Percentiles rank a stretch among this genome's conserved stretches.
phyloP scores from a whole-genome alignment of 2,797 vertebrate species.

The Sebastes aleutianus region DNA sequence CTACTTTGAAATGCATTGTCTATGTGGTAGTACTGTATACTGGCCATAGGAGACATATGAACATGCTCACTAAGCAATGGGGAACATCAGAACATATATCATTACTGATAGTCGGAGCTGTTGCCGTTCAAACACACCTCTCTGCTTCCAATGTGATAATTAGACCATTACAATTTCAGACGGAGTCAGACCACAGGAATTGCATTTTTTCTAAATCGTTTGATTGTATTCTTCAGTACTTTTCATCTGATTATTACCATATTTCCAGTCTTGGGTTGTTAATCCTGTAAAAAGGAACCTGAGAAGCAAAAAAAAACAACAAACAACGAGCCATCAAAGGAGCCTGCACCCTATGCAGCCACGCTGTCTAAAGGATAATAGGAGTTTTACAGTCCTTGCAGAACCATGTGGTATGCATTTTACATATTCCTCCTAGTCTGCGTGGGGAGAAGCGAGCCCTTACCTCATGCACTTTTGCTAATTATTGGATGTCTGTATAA shows the following conservation, averaged over 20 bases:
- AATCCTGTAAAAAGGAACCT: slow-evolving; percentile 39
- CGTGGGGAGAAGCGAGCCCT: not conserved
- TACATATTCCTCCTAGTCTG: slow-evolving; percentile 21
- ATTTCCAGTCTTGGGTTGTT: slow-evolving; percentile 43
- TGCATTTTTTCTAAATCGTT: slow-evolving; percentile 36
- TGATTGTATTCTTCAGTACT: slow-evolving; percentile 41
- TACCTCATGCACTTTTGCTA: slow-evolving; percentile 28
- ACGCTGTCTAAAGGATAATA: slow-evolving; percentile 48
- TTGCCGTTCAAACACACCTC: not conserved
- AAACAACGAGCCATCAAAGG: slow-evolving; percentile 61
- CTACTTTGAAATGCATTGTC: slow-evolving; percentile 23
- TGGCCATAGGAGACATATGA: not conserved
- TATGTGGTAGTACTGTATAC: not conserved
- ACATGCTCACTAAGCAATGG: not conserved
- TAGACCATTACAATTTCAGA: slow-evolving; percentile 37
- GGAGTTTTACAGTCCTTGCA: slow-evolving; percentile 51
- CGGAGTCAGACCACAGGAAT: slow-evolving; percentile 14
- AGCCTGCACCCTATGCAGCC: slow-evolving; percentile 24
- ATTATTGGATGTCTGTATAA: slow-evolving; percentile 39
- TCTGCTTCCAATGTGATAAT: slow-evolving; percentile 31
- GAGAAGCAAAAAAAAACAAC: slow-evolving; percentile 42
- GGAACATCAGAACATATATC: slow-evolving; percentile 8
- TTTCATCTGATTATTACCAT: slow-evolving; percentile 56
- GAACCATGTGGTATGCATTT: slow-evolving; percentile 41
- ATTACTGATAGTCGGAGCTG: slow-evolving; percentile 3